Base-by-base conservation (phyloP, 92 coral and sea anemone species). In the Parazoanthus atlanticus region DNA sequence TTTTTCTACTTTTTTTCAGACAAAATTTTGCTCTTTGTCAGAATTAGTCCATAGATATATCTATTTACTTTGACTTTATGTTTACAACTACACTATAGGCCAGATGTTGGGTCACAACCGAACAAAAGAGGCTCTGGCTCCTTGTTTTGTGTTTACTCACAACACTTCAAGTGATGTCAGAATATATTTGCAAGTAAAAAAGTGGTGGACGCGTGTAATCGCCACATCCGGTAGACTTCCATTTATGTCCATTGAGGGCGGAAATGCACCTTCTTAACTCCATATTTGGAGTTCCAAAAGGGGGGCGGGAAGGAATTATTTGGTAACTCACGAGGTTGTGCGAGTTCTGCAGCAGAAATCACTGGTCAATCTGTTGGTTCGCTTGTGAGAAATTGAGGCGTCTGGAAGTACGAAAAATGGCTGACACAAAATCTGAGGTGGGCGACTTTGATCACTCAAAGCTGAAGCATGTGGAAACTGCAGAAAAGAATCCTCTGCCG, bases 401-500 rank as follows among this genome's bases (percentile, higher is more conserved):
- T 47, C 40, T 19, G 41, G 25, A 19, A 46, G 52, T 9, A 70
- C 70, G 29, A 19, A 56, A 69, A 30, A 84, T 84, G 87, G 87
- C 87, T 84, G 87, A 84, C 11, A 6, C 61, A 31, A 70, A 84
- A 84, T 54, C 92, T 58, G 97, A 84, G 88, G 94, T 94, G 38
- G 91, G 86, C 74, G 69, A 76, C 1, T 94, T 94, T 88, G 95
- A 94, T 82, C 70, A 90, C 25, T 58, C 91, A 41, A 92, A 87
- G 91, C 87, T 94, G 86, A 90, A 94, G 89, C 97, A 94, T 86
- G 97, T 94, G 38, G 94, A 94, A 77, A 83, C 93, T 17, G 71
- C 88, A n/a, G 97, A 94, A 64, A 94, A 94, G 90, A 94, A 94
- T 86, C 93, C 95, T 40, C 86, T 94, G 73, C 97, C 97, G 25